phyloP scores from a whole-genome alignment of 2,888 invertebrate genomes.

The Seira ritae region DNA sequence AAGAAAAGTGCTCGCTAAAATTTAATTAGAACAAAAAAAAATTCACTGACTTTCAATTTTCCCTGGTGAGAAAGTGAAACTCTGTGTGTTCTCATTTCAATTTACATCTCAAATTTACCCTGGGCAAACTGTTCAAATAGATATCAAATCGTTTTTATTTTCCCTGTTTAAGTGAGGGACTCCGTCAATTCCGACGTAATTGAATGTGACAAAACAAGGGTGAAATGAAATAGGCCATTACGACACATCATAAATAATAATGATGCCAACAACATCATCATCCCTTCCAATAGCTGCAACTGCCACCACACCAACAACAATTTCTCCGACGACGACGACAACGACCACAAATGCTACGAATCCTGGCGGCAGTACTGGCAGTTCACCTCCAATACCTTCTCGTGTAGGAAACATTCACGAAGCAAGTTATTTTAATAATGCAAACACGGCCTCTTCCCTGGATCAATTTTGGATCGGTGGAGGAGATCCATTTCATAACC shows the following conservation, averaged over 20 bases:
- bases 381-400: neutral
- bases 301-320: neutral
- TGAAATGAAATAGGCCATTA: neutral
- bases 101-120: too few species aligned
- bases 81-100: too few species aligned
- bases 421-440: neutral
- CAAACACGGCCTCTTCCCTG: neutral
- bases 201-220: neutral
- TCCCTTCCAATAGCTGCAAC: neutral
- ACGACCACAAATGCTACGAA: too few species aligned
- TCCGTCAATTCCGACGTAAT: neutral
- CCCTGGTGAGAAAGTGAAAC: too few species aligned
- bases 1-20: too few species aligned
- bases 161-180: neutral
- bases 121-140: too few species aligned
- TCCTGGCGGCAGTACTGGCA: too few species aligned
- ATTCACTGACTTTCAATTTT: too few species aligned
- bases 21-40: too few species aligned
- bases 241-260: conserved; percentile 16
- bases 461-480: conserved; percentile 1
- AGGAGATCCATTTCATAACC: conserved; percentile 9
- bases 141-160: too few species aligned
- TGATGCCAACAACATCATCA: neutral
- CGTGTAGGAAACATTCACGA: neutral
- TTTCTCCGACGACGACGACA: neutral